Conservation (phyloP, 1,140 invertebrate genomes). For the Rhyacophila brunnea region DNA sequence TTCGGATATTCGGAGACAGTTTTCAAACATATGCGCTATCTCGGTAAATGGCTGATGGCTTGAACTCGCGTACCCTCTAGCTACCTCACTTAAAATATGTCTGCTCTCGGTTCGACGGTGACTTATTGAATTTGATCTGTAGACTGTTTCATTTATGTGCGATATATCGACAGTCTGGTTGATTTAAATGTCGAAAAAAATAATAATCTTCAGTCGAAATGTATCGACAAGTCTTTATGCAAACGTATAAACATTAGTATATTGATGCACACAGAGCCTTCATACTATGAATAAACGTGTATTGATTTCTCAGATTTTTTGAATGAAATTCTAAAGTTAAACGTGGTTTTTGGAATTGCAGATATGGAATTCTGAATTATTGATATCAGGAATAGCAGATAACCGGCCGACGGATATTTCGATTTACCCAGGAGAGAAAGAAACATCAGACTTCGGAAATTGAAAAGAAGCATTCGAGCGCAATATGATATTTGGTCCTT, state of each 20-base stretch:
- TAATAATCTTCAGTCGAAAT: background rate
- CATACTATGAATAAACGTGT: constrained; percentile 11
- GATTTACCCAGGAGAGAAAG: no score
- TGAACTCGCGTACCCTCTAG: constrained; percentile 15
- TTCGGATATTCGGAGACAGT: constrained; percentile 10
- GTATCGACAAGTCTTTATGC: background rate
- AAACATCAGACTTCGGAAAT: no score
- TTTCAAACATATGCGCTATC: constrained; percentile 25
- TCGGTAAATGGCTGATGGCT: constrained; percentile 14
- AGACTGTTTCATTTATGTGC: background rate
- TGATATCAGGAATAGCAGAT: constrained; percentile 5
- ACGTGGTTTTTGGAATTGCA: constrained; percentile 14
- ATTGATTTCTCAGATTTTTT: constrained; percentile 12
- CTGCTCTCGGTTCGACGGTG: constrained; percentile 20
- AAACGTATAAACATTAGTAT: background rate
- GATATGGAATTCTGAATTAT: constrained; percentile 15
- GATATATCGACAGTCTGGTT: background rate
- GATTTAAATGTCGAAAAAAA: background rate
- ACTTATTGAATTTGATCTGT: constrained; percentile 16
- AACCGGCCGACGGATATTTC: no score
- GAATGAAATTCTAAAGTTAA: constrained; percentile 7
- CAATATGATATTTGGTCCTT: no score
- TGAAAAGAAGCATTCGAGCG: no score
- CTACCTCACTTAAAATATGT: constrained; percentile 27
- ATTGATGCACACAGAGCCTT: background rate